Evolutionary conservation across 2,888 invertebrate species (phyloP).

Genomic region (Syrphus vitripennis): DNA sequence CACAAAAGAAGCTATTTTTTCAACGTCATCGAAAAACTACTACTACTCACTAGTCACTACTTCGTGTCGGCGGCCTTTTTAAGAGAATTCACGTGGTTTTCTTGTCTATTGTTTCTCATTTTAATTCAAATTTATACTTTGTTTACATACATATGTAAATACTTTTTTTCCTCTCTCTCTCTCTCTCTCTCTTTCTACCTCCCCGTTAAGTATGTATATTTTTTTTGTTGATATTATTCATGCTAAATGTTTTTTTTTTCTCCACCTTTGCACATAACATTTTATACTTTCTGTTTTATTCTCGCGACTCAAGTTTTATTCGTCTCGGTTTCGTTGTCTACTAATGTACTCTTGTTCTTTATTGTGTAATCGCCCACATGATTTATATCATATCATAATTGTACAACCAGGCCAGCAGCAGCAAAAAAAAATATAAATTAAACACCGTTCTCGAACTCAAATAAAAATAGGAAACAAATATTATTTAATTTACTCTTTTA

Average conservation of each 20-base stretch:
- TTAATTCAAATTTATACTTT: background rate
- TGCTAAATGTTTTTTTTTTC: background rate
- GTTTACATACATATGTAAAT: background rate
- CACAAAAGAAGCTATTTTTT: background rate
- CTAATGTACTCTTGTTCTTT: conserved; percentile 54
- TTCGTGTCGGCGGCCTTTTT: background rate
- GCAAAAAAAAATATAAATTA: conserved; percentile 29
- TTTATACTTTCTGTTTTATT: conserved; percentile 16
- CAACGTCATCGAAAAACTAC: background rate
- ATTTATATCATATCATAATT: conserved; percentile 65
- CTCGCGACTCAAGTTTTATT: conserved; percentile 7
- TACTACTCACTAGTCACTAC: background rate
- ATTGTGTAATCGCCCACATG: conserved; percentile 69
- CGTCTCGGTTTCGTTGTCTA: conserved; percentile 27
- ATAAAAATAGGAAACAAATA: conserved; percentile 6
- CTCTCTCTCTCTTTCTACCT: background rate
- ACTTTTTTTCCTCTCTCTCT: background rate
- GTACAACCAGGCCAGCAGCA: background rate
- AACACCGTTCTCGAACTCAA: conserved; percentile 3
- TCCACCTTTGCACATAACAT: background rate
- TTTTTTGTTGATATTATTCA: background rate
- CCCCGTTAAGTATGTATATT: too few species aligned
- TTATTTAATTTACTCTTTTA: background rate
- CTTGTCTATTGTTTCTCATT: background rate
- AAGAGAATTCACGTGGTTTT: background rate